Conservation (phyloP, 2,797 vertebrate genomes). For the Rhabdophis nuchalis region DNA sequence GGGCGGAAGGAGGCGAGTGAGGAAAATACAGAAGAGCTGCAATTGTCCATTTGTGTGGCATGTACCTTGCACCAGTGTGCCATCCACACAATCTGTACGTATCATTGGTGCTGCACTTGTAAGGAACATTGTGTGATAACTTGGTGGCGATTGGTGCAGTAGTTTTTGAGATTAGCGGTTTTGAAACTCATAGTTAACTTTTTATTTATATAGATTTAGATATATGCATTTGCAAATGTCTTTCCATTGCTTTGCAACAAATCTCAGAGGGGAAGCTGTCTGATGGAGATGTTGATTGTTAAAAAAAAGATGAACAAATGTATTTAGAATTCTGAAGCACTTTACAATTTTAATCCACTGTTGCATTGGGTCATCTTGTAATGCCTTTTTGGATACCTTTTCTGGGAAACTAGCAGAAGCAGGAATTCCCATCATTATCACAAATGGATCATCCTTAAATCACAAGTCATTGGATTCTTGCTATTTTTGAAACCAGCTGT, state of each 20-base stretch:
- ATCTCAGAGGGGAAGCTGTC: not conserved
- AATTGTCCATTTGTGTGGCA: no score
- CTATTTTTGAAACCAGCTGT: not conserved
- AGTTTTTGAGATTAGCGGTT: no score
- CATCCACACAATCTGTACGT: no score
- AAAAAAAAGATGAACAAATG: not conserved
- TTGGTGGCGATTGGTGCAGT: no score
- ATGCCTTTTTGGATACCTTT: not conserved
- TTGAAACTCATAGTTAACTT: no score
- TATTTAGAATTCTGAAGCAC: not conserved
- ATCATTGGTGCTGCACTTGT: no score
- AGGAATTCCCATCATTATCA: not conserved
- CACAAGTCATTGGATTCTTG: not conserved
- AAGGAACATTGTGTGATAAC: no score
- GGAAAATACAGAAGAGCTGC: no score
- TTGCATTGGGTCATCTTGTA: not conserved
- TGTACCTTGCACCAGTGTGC: no score
- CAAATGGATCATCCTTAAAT: not conserved
- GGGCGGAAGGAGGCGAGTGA: no score
- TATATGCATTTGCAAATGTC: not conserved
- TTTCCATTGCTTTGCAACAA: not conserved
- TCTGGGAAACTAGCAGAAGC: not conserved
- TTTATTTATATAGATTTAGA: no score
- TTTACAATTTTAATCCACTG: not conserved
- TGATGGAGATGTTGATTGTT: not conserved